phyloP scores from a whole-genome alignment of 2,888 invertebrate species.

The Teinopalpus imperialis region DNA sequence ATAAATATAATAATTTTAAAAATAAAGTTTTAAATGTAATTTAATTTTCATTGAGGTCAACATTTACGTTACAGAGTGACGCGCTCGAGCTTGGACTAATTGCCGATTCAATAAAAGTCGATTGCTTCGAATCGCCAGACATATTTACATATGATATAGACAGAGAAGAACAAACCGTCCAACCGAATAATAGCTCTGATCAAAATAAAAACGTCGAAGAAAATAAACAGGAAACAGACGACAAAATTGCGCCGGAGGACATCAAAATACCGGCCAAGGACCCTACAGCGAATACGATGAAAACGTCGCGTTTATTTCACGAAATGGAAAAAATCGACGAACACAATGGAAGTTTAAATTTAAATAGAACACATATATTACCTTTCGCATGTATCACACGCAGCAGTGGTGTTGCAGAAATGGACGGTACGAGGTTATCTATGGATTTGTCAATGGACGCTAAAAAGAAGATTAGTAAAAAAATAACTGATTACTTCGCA shows the following conservation, averaged over 20 bases:
- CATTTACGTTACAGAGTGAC: not conserved
- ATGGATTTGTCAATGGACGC: slow-evolving; percentile 45
- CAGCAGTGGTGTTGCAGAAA: not conserved
- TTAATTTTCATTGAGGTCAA: too few relatives aligned
- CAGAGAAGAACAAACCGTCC: slow-evolving; percentile 1
- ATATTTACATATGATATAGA: not conserved
- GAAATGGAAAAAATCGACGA: slow-evolving; percentile 54
- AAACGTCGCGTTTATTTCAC: slow-evolving; percentile 44
- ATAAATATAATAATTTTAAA: too few relatives aligned
- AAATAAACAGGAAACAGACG: not conserved
- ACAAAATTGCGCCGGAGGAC: slow-evolving; percentile 18
- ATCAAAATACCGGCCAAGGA: slow-evolving; percentile 23
- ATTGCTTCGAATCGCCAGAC: slow-evolving; percentile 9
- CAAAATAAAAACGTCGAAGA: slow-evolving; percentile 1
- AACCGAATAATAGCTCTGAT: not conserved
- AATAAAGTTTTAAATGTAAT: too few relatives aligned
- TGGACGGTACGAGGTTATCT: slow-evolving; percentile 24
- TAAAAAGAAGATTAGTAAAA: slow-evolving; percentile 57
- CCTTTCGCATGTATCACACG: slow-evolving; percentile 31
- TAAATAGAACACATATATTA: slow-evolving; percentile 41
- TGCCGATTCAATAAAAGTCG: slow-evolving; percentile 1
- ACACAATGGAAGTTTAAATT: slow-evolving; percentile 46
- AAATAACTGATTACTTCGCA: slow-evolving; percentile 71
- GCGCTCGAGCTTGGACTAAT: not conserved
- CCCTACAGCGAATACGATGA: slow-evolving; percentile 16